Evolutionary conservation across 30 jellyfish, hydroid and myxozoan species (phyloP), one percentile per base, ranked within the genome.

Genomic region (Aurelia aurita): DNA sequence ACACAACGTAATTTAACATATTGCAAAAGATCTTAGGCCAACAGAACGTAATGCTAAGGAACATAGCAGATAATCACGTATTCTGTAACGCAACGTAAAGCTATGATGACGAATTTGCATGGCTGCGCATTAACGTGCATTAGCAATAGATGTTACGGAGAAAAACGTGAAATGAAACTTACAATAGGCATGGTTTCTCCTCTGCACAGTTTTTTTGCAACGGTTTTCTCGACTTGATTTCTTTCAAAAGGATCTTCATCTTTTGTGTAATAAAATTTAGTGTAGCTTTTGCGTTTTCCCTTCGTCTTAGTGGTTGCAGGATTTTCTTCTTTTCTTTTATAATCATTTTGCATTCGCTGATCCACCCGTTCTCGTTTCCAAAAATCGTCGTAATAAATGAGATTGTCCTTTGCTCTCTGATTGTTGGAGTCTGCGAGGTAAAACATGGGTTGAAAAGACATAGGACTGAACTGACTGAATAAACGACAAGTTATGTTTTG

Each of bases 181-280:
- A 92, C 98, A 51, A 92, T 62, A 9, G 98, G 97, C 28, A 74
- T 74, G 25, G 96, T 82, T 68, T 86, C 96, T 31, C 98, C 98
- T n/a, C 98, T 67, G 75, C 98, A 92, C 34, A 92, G 72, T 29
- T 80, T 68, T 55, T 83, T 80, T 39, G 96, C 91, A 26, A 80
- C 58, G n/a, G 72, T 70, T 78, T 82, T 87, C 60, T 92, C 98
- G 74, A 82, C 44, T 47, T 72, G 77, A 77, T 87, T 72, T 44
- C 94, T 69, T 49, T 72, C 86, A 47, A 35, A 57, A 49, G 74
- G 83, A 75, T 80, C 88, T 68, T 87, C 97, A 26, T 92, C 96
- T 9, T 73, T 58, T 14, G 96, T 84, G 85, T 91, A 91, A 72
- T 91, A 91, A 68, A 91, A 91, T 34, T 85, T 77, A 1, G 63